Evolutionary conservation across 2,797 vertebrate genomes (phyloP).

Genomic region (Hapalemur alaotrensis): DNA sequence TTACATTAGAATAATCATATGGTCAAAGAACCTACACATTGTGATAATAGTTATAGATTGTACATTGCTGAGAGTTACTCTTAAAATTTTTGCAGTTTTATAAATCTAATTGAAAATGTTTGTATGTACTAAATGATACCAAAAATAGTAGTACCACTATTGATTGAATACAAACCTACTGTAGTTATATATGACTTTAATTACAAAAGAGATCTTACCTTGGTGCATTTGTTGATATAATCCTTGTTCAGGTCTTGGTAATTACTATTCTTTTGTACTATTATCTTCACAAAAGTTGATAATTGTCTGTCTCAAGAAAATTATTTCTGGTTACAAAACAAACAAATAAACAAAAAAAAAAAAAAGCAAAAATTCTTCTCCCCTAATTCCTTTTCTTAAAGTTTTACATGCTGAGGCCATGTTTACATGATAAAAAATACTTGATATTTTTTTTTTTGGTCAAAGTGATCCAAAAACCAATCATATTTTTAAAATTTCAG

Average conservation of each 20-base stretch:
- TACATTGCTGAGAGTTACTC: background rate
- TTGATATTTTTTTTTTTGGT: slow-evolving; percentile 48
- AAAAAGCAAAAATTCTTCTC: background rate
- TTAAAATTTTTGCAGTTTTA: slow-evolving; percentile 28
- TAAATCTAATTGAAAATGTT: background rate
- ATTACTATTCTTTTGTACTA: slow-evolving; percentile 35
- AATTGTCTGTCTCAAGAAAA: background rate
- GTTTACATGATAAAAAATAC: slow-evolving; percentile 54
- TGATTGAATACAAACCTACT: background rate
- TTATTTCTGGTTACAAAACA: background rate
- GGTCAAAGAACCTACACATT: background rate
- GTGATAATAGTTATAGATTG: background rate
- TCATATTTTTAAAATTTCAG: slow-evolving; percentile 52
- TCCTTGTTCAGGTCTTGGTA: slow-evolving; percentile 18
- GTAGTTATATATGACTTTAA: background rate
- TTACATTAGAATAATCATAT: background rate
- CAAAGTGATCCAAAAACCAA: slow-evolving; percentile 23
- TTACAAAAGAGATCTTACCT: background rate
- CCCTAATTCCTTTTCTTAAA: background rate
- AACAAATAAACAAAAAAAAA: background rate
- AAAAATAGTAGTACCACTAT: background rate
- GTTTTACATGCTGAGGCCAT: background rate
- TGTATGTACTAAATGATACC: background rate
- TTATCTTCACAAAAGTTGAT: background rate
- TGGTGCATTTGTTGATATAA: background rate